Conservation (phyloP, 1,140 invertebrate species). For the Venturia canescens region DNA sequence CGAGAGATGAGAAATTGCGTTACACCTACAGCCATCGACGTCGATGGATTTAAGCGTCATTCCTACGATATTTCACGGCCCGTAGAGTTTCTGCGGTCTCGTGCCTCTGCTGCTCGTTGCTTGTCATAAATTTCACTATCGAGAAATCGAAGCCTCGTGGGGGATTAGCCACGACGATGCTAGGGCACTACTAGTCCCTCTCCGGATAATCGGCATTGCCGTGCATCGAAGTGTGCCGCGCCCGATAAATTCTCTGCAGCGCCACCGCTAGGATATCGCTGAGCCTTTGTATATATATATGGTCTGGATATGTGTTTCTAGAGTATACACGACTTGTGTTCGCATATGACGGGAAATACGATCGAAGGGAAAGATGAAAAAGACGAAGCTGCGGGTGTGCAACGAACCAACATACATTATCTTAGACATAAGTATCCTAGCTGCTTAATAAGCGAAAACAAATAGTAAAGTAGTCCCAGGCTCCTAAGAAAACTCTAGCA, state of each 20-base stretch:
- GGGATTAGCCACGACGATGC: constrained; percentile 26
- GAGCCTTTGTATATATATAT: not conserved
- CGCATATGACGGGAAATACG: not conserved
- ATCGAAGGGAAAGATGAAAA: not conserved
- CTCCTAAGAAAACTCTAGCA: too few species aligned
- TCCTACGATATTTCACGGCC: constrained; percentile 41
- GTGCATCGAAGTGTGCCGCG: constrained; percentile 40
- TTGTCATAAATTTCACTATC: constrained; percentile 42
- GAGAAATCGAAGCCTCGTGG: constrained; percentile 44
- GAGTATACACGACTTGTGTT: not conserved
- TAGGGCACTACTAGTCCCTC: not conserved
- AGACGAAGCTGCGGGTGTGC: not conserved
- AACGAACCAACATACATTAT: not conserved
- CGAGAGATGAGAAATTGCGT: constrained; percentile 3
- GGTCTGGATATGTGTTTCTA: not conserved
- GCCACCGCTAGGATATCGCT: constrained; percentile 1
- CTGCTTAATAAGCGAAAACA: too few species aligned
- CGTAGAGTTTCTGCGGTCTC: constrained; percentile 35
- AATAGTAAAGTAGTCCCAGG: too few species aligned
- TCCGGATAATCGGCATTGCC: constrained; percentile 41
- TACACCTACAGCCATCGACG: not conserved
- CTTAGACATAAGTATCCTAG: not conserved
- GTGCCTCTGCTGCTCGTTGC: constrained; percentile 11
- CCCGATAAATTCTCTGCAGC: constrained; percentile 33
- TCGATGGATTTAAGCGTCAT: constrained; percentile 31